These are phyloP conservation scores for Atractosteus spatula DNA, from an alignment of 2,113 vertebrate species.

Conservation along the genomic window DNA sequence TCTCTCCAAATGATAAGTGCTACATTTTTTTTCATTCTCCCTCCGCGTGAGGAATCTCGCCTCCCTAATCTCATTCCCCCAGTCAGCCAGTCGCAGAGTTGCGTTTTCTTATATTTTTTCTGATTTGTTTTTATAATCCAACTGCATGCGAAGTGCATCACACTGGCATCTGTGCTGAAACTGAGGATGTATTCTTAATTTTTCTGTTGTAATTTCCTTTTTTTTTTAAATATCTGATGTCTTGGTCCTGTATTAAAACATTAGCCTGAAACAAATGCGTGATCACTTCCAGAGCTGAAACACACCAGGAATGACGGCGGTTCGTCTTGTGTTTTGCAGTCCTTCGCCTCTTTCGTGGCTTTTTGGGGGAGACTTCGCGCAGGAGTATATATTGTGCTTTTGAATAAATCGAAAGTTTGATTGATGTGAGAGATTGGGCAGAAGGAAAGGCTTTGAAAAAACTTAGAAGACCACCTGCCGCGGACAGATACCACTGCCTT, in stretches of 20 bases:
- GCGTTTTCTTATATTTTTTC: constrained; percentile 13
- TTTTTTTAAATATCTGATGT: background rate
- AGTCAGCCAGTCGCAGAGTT: constrained; percentile 29
- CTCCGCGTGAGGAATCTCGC: constrained; percentile 16
- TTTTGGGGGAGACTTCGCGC: constrained; percentile 20
- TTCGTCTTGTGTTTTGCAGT: constrained; percentile 30
- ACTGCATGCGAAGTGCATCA: constrained; percentile 24
- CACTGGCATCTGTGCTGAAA: constrained; percentile 23
- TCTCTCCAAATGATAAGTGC: constrained; percentile 43
- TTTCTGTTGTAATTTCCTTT: background rate
- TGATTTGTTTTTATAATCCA: background rate
- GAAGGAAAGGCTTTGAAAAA: constrained; percentile 29
- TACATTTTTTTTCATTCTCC: constrained; percentile 27
- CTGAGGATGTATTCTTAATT: constrained; percentile 15
- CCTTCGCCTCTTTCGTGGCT: constrained; percentile 20
- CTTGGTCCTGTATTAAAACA: constrained; percentile 22
- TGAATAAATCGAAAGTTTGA: constrained; percentile 65
- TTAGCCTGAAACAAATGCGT: constrained; percentile 49
- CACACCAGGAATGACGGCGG: constrained; percentile 41
- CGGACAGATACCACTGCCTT: constrained; percentile 7
- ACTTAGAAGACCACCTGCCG: constrained; percentile 45
- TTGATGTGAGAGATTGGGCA: constrained; percentile 28
- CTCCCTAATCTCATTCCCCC: constrained; percentile 43
- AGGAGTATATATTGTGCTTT: constrained; percentile 34
- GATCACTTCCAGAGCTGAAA: constrained; percentile 41